A percentile compares a stretch with the other conserved stretches of the same genome.
Conservation (phyloP, 2,888 invertebrate genomes). For the Hecatera dysodea region DNA sequence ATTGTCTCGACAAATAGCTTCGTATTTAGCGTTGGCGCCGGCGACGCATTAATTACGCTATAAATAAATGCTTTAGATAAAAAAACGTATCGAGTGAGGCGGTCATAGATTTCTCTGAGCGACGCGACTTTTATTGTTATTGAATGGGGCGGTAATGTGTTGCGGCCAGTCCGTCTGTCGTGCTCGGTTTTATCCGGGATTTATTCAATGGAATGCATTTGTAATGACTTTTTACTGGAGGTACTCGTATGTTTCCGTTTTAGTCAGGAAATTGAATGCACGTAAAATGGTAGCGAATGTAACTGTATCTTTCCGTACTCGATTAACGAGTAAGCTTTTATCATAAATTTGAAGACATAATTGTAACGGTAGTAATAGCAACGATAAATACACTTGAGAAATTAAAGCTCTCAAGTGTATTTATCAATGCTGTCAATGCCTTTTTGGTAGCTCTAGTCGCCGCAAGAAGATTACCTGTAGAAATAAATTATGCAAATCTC, state of each 20-base stretch:
- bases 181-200: constrained; percentile 43
- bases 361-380: no score
- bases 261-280: constrained; percentile 21
- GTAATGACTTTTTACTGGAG: constrained; percentile 45
- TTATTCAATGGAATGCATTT: constrained; percentile 46
- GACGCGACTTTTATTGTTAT: constrained; percentile 61
- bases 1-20: constrained; percentile 71
- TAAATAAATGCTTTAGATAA: constrained; percentile 74
- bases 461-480: neutral
- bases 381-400: no score
- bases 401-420: neutral
- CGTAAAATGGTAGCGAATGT: neutral
- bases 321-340: constrained; percentile 6
- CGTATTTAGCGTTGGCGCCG: constrained; percentile 73
- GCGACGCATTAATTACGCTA: constrained; percentile 78
- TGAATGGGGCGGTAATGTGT: constrained; percentile 60
- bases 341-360: neutral
- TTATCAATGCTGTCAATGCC: neutral
- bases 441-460: neutral
- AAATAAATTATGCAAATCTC: constrained; percentile 46
- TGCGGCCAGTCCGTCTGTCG: constrained; percentile 50
- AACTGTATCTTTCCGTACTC: constrained; percentile 4
- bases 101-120: constrained; percentile 59
- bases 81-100: constrained; percentile 58
- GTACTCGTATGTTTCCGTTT: constrained; percentile 20